Evolutionary conservation across 2,113 vertebrate genomes (phyloP).

Genomic region (Myotis brandtii): DNA sequence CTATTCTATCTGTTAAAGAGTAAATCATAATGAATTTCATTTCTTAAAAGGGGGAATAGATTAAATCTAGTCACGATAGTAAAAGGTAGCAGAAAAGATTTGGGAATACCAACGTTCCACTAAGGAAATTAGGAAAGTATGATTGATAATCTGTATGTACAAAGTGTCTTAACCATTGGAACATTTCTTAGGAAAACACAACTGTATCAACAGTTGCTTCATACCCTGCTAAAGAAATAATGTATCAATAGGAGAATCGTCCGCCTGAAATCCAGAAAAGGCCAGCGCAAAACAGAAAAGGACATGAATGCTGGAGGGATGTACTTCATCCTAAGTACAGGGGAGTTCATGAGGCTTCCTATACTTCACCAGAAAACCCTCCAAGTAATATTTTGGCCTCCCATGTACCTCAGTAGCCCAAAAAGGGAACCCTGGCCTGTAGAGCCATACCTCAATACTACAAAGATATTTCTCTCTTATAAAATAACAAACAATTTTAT

Average conservation of each 20-base stretch:
- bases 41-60: neutral
- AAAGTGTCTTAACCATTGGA: neutral
- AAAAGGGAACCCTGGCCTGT: neutral
- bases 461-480: neutral
- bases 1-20: slow-evolving; percentile 13
- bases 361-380: slow-evolving; percentile 1
- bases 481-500: slow-evolving; percentile 16
- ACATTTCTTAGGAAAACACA: slow-evolving; percentile 57
- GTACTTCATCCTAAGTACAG: neutral
- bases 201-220: slow-evolving; percentile 41
- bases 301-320: neutral
- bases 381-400: neutral
- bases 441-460: neutral
- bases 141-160: neutral
- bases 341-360: neutral
- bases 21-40: neutral
- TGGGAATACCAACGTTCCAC: neutral
- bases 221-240: slow-evolving; percentile 35
- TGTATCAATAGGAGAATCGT: neutral
- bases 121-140: slow-evolving; percentile 5
- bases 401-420: neutral
- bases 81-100: neutral
- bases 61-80: neutral
- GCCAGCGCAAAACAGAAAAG: neutral
- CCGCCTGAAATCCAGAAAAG: slow-evolving; percentile 5